Evolutionary conservation across 1,140 invertebrate species (phyloP), one percentile per base, ranked within the genome.

Genomic region (Drosophila carrolli): DNA sequence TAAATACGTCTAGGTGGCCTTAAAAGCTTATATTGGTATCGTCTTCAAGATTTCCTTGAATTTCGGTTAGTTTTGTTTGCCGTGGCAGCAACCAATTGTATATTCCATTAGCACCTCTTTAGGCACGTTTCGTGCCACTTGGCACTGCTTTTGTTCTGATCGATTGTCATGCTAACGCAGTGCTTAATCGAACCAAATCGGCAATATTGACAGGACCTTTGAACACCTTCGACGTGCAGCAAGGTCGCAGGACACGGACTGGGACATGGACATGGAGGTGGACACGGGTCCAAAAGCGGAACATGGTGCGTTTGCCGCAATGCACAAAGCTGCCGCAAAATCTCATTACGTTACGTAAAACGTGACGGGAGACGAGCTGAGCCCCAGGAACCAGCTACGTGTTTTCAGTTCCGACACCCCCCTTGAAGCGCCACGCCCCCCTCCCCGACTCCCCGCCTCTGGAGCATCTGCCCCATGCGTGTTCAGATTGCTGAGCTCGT

Each of bases 321-420:
- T 73, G 71, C 80, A 82, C 80, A 83, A 83, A 80, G 75, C 80
- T 83, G 81, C 72, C 76, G 65, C 71, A 83, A 80, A 83, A 84
- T 83, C 81, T 76, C 81, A 84, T 84, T 84, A 84, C 81, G 80
- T 83, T 76, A 80, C 76, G 80, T 58, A 58, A 72, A 79, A 75
- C 61, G 71, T 80, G 60, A 84, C 63, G 81, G 68, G 59, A 78
- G 68, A 76, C 68, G n/a, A 32, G 29, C 7, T 32, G 29, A 32
- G 59, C 62, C 41, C 48, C 46, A 8, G 41, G 11, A 14, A 48
- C 8, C 38, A 50, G 40, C 59, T 83, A 79, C 80, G 80, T 82
- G 80, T 82, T 75, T 44, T 41, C 59, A 13, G 44, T 40, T 29
- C 16, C 16, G 35, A 38, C 23, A 11, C 23, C 23, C n/a, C 47